Evolutionary conservation across 1,140 invertebrate genomes (phyloP), one percentile per base, ranked within the genome.

Genomic region (Steinernema khuongi): DNA sequence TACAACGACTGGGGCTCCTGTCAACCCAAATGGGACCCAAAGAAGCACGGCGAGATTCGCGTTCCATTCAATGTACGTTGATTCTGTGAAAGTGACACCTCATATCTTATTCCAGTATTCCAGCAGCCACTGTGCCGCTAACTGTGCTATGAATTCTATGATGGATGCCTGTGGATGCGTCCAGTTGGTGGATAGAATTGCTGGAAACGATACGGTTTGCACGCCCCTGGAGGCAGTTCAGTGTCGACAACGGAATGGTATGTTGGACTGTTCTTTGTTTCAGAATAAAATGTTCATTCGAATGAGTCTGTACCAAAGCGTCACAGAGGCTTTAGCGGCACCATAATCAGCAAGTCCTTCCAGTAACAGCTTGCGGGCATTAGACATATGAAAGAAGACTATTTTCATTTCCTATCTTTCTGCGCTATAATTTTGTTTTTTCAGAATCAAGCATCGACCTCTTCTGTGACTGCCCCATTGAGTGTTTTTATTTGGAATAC

Each of bases 1-100:
- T 31, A 71, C 31, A 36, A 60, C 17, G 70, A 75, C 31, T 75
- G 74, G 74, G 74, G 74, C 22, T 67, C 70, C 0, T 75, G 74
- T 19, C 70, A 73, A 1, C 36, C 41, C 26, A 43, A 66, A 19
- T 75, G 74, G 74, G 29, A 22, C 19, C 17, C 11, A n/a, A 71
- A 71, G 66, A 70, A 50, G 0, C 66, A 43, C 19, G 60, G n/a
- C 17, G 26, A 68, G 0, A 26, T 18, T 26, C 19, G 26, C 19
- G n/a, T 72, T 28, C 71, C 71, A 71, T 33, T 75, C 31, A 33
- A 33, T 17, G 74, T 75, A 36, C 67, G 41, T 0, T 19, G 7
- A 30, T 4, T 31, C 26, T 4, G 0, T 26, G 50, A 18, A 2
- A 72, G 31, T 31, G n/a, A 31, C 1, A 31, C 29, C 19, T 11